Evolutionary conservation across 2,888 invertebrate species (phyloP), one percentile per base, ranked within the genome.

Genomic region (Dastarcus helophoroides): DNA sequence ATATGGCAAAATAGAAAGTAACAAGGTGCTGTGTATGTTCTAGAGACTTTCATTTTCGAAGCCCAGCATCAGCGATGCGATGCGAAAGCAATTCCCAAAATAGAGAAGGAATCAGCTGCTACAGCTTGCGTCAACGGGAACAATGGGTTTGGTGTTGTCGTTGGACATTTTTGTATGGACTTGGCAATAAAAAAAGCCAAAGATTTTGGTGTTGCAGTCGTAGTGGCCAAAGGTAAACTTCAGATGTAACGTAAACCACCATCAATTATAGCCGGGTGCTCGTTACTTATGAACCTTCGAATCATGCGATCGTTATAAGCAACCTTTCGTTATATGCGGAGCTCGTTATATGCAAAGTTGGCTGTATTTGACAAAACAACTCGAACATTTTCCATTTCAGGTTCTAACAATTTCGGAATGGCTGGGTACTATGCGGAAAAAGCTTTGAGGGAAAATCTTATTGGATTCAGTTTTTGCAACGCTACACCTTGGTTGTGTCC

Each of bases 121-220:
- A 19, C 19, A 19, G 19, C 19, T n/a, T n/a, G 6, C n/a, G 19
- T 19, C n/a, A 19, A 19, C 19, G 19, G 19, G n/a, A 19, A n/a
- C n/a, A 19, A 7, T 6, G 19, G 19, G 19, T 6, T 7, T 19
- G 19, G 19, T 7, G n/a, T 19, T 19, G n/a, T 7, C n/a, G n/a
- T 7, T 19, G 19, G 19, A 19, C 7, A 7, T 7, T 19, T 19
- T n/a, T 19, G 19, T n/a, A 19, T 19, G 19, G n/a, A 19, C n/a
- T 7, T 19, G 6, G 19, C 19, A 19, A 19, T 19, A 19, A 6
- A 19, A 19, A 19, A 19, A n/a, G 19, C 19, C n/a, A 19, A 19
- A 19, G n/a, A 19, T 7, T 19, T 6, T 19, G 19, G 19, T n/a
- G 19, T 19, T 6, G 19, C 7, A 7, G 6, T 19, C n/a, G 19